A percentile compares a stretch with the other conserved stretches of the same genome.
These are phyloP conservation scores for Acestrorhynchus altus DNA, from an alignment of 2,797 vertebrate species.

Conservation along the genomic window DNA sequence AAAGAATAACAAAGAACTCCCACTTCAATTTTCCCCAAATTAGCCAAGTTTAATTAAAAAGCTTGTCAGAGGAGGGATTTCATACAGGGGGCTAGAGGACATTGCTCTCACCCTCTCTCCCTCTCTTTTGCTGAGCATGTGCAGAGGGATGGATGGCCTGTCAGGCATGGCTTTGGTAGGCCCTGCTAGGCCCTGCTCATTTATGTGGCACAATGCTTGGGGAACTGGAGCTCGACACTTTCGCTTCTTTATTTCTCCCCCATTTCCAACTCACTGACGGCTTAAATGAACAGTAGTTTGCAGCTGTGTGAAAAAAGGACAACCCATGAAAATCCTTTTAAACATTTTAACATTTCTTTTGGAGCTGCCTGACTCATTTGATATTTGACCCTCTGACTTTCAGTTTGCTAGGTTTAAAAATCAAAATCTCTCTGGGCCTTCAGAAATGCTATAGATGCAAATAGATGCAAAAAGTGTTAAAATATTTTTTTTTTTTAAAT, in stretches of 20 bases:
- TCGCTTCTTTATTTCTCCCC: constrained; percentile 29
- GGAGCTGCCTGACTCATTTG: too few relatives aligned
- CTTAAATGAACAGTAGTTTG: background rate
- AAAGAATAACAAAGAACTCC: constrained; percentile 24
- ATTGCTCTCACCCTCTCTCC: background rate
- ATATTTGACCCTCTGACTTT: too few relatives aligned
- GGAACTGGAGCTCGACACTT: constrained; percentile 16
- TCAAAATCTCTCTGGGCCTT: too few relatives aligned
- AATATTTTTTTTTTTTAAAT: too few relatives aligned
- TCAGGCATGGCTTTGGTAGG: constrained; percentile 10
- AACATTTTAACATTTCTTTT: too few relatives aligned
- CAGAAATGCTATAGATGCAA: too few relatives aligned
- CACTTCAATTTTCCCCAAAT: constrained; percentile 16
- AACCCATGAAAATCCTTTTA: too few relatives aligned
- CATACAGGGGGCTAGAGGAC: constrained; percentile 8
- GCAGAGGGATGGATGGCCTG: constrained; percentile 13
- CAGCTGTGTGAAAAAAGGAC: too few relatives aligned
- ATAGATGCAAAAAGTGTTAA: too few relatives aligned
- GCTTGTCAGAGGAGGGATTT: constrained; percentile 8
- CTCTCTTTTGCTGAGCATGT: background rate
- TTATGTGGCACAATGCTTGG: constrained; percentile 11
- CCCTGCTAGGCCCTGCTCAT: constrained; percentile 29
- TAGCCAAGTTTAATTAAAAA: constrained; percentile 32
- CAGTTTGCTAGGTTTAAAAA: too few relatives aligned
- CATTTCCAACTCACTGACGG: background rate